Evolutionary conservation across 2,113 vertebrate species (phyloP).

Genomic region (Pteruthius melanotis): DNA sequence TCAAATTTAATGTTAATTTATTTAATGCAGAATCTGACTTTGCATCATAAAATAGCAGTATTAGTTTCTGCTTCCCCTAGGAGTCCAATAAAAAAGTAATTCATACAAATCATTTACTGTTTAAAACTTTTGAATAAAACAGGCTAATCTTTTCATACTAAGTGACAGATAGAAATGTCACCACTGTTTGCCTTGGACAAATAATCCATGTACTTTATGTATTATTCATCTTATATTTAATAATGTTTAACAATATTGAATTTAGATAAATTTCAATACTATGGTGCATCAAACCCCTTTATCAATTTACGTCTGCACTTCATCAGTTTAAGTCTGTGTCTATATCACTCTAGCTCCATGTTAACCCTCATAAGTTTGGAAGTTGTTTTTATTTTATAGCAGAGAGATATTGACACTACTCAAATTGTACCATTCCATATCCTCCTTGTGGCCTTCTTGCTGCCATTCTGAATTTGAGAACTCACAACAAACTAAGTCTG

Average conservation of each 20-base stretch:
- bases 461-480: neutral
- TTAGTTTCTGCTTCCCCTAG: conserved; percentile 60
- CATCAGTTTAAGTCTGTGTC: conserved; percentile 60
- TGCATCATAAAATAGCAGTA: conserved; percentile 46
- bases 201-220: conserved; percentile 82
- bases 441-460: neutral
- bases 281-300: conserved; percentile 63
- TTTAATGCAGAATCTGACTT: conserved; percentile 54
- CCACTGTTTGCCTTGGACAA: conserved; percentile 78
- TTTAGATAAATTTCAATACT: conserved; percentile 76
- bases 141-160: conserved; percentile 79
- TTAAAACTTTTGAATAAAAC: conserved; percentile 82
- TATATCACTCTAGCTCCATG: conserved; percentile 16
- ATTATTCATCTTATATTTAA: conserved; percentile 84
- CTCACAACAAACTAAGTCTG: neutral
- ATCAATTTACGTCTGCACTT: conserved; percentile 64
- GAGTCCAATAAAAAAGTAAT: conserved; percentile 66
- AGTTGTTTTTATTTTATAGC: neutral
- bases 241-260: conserved; percentile 79
- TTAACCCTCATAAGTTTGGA: conserved; percentile 26
- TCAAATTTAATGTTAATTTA: neutral
- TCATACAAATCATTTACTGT: conserved; percentile 70
- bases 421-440: neutral
- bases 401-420: neutral
- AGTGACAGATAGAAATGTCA: conserved; percentile 82